These are phyloP conservation scores for Octonoba sinensis DNA, from an alignment of 2,888 invertebrate genomes.

Conservation along the genomic window DNA sequence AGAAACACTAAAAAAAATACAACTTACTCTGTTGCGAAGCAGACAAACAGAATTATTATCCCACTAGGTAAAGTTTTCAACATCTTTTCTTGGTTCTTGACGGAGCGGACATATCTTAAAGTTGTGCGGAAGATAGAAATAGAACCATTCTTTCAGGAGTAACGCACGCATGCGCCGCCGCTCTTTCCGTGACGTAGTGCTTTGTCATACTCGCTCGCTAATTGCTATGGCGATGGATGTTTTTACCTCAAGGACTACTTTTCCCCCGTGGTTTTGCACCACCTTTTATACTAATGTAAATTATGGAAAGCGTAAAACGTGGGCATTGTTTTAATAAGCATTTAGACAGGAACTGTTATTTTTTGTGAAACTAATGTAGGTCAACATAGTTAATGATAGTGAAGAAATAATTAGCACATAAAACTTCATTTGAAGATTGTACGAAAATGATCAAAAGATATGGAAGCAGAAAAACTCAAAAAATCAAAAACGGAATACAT, in stretches of 20 bases:
- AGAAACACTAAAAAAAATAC: background rate
- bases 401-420: too few species aligned
- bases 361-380: too few species aligned
- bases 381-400: too few species aligned
- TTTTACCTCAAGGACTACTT: background rate
- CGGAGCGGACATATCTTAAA: constrained; percentile 33
- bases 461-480: too few species aligned
- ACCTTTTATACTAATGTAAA: too few species aligned
- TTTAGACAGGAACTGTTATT: too few species aligned
- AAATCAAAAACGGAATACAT: too few species aligned
- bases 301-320: too few species aligned
- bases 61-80: constrained; percentile 42
- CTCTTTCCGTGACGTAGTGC: constrained; percentile 10
- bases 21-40: constrained; percentile 32
- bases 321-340: too few species aligned
- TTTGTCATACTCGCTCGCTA: constrained; percentile 34
- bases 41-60: constrained; percentile 34
- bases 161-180: constrained; percentile 19
- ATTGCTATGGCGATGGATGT: constrained; percentile 44
- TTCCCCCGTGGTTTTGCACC: constrained; percentile 2
- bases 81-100: constrained; percentile 41
- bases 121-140: constrained; percentile 54
- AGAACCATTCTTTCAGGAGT: constrained; percentile 10
- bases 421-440: too few species aligned
- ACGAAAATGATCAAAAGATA: too few species aligned